Base-by-base conservation (phyloP, 2,888 invertebrate genomes). In the Dascillus cervinus region DNA sequence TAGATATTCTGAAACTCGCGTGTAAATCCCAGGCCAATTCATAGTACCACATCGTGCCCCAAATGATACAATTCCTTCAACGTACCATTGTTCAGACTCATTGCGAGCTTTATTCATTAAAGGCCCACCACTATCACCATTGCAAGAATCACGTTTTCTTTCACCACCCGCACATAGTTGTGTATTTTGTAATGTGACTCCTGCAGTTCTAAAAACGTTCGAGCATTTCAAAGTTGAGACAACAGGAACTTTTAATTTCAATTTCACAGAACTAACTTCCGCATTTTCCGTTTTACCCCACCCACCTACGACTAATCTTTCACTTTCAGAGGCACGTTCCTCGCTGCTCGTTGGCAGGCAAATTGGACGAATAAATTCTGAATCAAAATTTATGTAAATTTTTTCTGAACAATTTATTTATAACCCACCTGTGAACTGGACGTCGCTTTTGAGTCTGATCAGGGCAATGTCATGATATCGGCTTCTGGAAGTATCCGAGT, bases 101-200 rank as follows among this genome's bases (percentile, higher is more conserved):
- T 54, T 50, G 41, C 61, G 58, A 24, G 58, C 58, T 9, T 62
- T 67, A 44, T 59, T 67, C 80, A 83, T 82, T 2, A 84, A 60
- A 0, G 84, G 82, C 1, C 82, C 82, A 9, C 56, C 53, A 21
- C 38, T 39, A 24, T 46, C 45, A 26, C 66, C 65, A n/a, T 65
- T 69, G 49, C 84, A 84, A 0, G 82, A 75, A 48, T 83, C 83
- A 47, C 77, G 69, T 3, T 72, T 71, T 0, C 69, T 62, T 15
- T 67, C 65, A 0, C 83, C 83, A 2, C 83, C 84, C 4, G 82
- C 82, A 47, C 82, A 82, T 1, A 82, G 46, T 46, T 79, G 79
- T 10, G 22, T 75, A 9, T 29, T 28, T 0, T 67, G 65, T 21
- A 75, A 52, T 2, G 53, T 50, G 0, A 73, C 70, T 0, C 68